A percentile compares a stretch with the other conserved stretches of the same genome.
Evolutionary conservation across 2,888 invertebrate genomes (phyloP).

Genomic region (Lepidochrysops patricia): DNA sequence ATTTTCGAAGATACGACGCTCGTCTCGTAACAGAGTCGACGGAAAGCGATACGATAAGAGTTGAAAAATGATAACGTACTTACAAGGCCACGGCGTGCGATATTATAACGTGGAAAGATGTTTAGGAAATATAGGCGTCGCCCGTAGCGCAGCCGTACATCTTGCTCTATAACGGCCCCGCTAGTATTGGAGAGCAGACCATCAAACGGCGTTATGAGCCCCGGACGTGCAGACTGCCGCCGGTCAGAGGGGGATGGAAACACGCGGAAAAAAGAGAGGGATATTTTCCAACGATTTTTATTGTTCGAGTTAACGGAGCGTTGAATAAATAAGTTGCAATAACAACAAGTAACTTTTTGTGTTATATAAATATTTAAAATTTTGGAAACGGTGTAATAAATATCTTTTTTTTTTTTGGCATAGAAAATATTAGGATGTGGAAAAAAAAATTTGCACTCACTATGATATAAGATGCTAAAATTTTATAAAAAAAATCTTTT

Average conservation of each 20-base stretch:
- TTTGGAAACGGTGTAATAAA: too few species aligned
- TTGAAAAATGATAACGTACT: slow-evolving; percentile 31
- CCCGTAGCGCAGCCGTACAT: slow-evolving; percentile 72
- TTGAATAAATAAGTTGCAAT: slow-evolving; percentile 24
- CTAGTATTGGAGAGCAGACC: slow-evolving; percentile 75
- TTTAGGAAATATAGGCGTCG: slow-evolving; percentile 73
- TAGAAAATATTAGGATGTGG: too few species aligned
- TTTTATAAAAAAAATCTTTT: too few species aligned
- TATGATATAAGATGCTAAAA: background rate
- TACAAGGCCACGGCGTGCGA: slow-evolving; percentile 57
- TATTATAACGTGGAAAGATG: slow-evolving; percentile 67
- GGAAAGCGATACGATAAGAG: slow-evolving; percentile 17
- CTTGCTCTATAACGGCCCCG: slow-evolving; percentile 63
- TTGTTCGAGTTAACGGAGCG: slow-evolving; percentile 47
- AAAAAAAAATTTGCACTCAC: background rate
- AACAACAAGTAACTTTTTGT: background rate
- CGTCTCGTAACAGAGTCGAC: slow-evolving; percentile 16
- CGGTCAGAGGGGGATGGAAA: slow-evolving; percentile 47
- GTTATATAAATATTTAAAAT: background rate
- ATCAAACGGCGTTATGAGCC: slow-evolving; percentile 72
- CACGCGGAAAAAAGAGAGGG: slow-evolving; percentile 42
- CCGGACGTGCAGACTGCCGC: slow-evolving; percentile 65
- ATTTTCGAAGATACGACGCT: background rate
- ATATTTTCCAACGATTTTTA: slow-evolving; percentile 63
- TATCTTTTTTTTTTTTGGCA: background rate